phyloP scores from a whole-genome alignment of 2,113 vertebrate genomes.

The Syngnathoides biaculeatus region DNA sequence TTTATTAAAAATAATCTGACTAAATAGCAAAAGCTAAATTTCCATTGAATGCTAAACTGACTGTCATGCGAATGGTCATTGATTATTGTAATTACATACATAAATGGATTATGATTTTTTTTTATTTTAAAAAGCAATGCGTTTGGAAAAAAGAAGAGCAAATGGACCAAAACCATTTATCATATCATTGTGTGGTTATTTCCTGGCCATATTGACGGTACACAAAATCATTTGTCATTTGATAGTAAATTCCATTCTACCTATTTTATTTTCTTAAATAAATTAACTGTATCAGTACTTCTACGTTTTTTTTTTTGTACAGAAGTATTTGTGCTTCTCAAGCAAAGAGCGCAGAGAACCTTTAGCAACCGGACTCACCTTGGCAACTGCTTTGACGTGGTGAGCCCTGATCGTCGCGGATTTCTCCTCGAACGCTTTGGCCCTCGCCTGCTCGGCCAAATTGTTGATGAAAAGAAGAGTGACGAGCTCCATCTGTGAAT shows the following conservation, averaged over 20 bases:
- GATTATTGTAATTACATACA: no score
- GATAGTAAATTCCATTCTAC: neutral
- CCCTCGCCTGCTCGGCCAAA: constrained; percentile 66
- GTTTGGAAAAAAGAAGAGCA: no score
- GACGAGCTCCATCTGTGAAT: constrained; percentile 64
- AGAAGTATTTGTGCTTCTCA: neutral
- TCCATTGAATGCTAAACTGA: no score
- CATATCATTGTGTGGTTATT: no score
- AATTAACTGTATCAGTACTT: neutral
- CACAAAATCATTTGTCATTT: no score
- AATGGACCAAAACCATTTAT: no score
- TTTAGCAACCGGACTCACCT: constrained; percentile 44
- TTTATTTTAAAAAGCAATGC: no score
- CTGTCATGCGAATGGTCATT: no score
- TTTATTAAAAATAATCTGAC: no score
- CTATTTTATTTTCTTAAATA: neutral
- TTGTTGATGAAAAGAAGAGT: constrained; percentile 62
- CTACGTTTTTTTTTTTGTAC: neutral
- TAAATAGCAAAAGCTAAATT: no score
- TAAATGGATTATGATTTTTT: no score
- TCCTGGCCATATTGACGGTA: no score
- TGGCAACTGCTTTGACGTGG: constrained; percentile 61
- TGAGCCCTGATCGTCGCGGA: constrained; percentile 59
- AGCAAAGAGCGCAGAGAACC: neutral
- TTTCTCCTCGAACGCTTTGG: constrained; percentile 70